Base-by-base conservation (phyloP, 2,113 vertebrate genomes). In the Calcarius ornatus region DNA sequence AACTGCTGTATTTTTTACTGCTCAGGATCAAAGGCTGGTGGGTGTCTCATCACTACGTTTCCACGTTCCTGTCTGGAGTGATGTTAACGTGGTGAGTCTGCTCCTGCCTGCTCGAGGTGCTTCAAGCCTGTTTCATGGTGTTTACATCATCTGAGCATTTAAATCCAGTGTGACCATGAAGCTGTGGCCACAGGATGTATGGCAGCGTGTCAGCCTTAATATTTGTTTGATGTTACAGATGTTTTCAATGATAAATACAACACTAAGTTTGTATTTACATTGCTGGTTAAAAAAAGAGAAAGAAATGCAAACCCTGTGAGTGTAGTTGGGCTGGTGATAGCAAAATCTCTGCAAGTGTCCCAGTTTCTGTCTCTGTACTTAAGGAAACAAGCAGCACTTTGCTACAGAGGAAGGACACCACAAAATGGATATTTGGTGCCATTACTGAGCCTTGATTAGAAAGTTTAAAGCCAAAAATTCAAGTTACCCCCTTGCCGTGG, bases 1-100 rank as follows among this genome's bases (percentile, higher is more conserved):
- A 61, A 87, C 37, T 37, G 56, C 33, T 7, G 3, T 9, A 2
- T 48, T 75, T 96, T 43, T 43, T 86, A 68, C 53, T 94, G 57
- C 91, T 76, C 72, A 98, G 99, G 95, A 99, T 99, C 94, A 99
- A 99, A 98, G 99, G 99, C 68, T 99, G 99, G 99, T 99, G 99
- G 99, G 99, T 99, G 77, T 99, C 98, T 60, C 99, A 99, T 95
- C 99, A 99, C 95, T 99, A 99, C 0, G 99, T 99, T 20, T 99
- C 99, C 68, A 99, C 99, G 0, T 99, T 99, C 95, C 98, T 99
- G 87, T 99, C 99, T 11, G 99, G 99, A 42, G 99, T 99, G 17
- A 99, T 99, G 99, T 97, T 99, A 82, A 99, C 99, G 4, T 99
- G 99, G 99, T 99, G 96, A 99, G 99, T 97, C 28, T 15, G 68